Conservation (phyloP, 2,797 vertebrate species). For the Coendou prehensilis region DNA sequence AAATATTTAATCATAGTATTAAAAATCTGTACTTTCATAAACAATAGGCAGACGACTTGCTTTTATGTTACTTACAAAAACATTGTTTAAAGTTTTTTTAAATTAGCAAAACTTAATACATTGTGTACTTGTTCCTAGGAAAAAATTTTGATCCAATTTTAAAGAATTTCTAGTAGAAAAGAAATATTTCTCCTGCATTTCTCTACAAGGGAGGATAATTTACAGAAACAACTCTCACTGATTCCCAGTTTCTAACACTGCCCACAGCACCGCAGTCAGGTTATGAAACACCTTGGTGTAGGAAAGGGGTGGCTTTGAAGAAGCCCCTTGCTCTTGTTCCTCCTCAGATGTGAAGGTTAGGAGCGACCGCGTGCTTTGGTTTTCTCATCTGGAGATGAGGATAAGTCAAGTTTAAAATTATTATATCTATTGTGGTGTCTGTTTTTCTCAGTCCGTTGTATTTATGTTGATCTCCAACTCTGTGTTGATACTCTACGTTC, state of each 20-base stretch:
- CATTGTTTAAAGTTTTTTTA: background rate
- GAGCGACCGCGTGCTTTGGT: accelerated
- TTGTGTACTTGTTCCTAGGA: background rate
- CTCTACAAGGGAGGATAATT: background rate
- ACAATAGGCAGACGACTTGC: background rate
- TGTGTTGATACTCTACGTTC: too few relatives aligned
- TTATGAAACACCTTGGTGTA: accelerated
- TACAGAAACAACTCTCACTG: background rate
- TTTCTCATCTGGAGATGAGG: background rate
- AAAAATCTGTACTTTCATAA: background rate
- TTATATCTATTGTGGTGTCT: background rate
- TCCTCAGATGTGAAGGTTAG: accelerated
- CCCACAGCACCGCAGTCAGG: too few relatives aligned
- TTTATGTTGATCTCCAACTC: background rate
- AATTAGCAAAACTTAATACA: background rate
- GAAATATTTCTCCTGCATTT: background rate
- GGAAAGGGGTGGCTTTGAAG: background rate
- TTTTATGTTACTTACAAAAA: background rate
- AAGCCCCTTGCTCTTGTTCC: background rate
- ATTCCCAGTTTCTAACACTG: background rate
- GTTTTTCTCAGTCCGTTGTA: background rate
- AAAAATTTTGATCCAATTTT: background rate
- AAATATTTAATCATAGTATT: background rate
- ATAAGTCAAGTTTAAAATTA: background rate
- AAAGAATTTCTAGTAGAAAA: background rate